phyloP scores from a whole-genome alignment of 1,140 invertebrate species.

The Drosophila nasuta region DNA sequence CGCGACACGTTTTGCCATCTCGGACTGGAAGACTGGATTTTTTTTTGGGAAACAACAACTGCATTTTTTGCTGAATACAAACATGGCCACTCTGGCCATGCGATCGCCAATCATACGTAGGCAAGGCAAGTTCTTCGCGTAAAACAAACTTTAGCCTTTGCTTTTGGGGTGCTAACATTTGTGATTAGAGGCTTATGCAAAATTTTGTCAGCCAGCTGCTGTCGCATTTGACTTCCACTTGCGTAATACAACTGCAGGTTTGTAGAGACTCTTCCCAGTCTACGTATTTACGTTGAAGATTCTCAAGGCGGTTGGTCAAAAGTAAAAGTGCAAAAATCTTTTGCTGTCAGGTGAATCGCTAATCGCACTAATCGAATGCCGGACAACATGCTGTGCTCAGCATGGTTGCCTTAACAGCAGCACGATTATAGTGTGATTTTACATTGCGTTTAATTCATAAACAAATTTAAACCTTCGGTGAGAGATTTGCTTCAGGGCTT shows the following conservation, averaged over 20 bases:
- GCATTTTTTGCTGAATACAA: constrained; percentile 52
- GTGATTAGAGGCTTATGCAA: constrained; percentile 62
- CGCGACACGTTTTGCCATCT: constrained; percentile 74
- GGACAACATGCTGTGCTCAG: constrained; percentile 39
- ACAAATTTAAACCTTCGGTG: constrained; percentile 26
- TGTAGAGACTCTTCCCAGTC: constrained; percentile 23
- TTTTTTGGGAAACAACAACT: constrained; percentile 23
- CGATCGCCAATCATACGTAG: neutral
- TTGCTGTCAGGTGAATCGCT: constrained; percentile 40
- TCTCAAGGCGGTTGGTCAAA: constrained; percentile 50
- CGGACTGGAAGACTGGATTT: constrained; percentile 33
- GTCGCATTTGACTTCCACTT: constrained; percentile 40
- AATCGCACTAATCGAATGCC: constrained; percentile 38
- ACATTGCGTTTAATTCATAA: constrained; percentile 39
- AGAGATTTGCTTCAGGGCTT: constrained; percentile 9
- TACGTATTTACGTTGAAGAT: constrained; percentile 25
- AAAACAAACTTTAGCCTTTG: constrained; percentile 73
- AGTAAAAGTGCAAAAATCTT: constrained; percentile 65
- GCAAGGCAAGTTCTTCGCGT: constrained; percentile 50
- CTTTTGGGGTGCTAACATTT: constrained; percentile 54
- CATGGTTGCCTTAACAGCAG: constrained; percentile 20
- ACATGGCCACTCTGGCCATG: constrained; percentile 34
- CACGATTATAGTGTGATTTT: constrained; percentile 53
- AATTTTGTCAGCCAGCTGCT: constrained; percentile 42
- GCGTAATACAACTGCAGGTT: constrained; percentile 48